Percentiles rank a stretch among this genome's conserved stretches.
Evolutionary conservation across 2,113 vertebrate species (phyloP).

Genomic region (Chunga burmeisteri): DNA sequence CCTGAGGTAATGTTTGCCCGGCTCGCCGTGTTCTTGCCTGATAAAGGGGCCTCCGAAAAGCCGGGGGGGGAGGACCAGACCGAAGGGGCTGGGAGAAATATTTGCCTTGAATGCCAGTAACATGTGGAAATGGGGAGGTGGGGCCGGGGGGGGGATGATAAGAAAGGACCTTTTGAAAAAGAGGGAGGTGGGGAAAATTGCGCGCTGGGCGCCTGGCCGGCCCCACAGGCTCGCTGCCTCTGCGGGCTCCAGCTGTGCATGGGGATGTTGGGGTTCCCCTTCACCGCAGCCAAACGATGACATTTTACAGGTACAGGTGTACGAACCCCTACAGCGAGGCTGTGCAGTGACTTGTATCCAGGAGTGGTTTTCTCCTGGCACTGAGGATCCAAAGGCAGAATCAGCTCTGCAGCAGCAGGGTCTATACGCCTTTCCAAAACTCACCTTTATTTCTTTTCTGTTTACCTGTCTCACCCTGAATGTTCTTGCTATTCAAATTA

Average conservation of each 20-base stretch:
- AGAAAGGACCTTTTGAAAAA: slow-evolving; percentile 63
- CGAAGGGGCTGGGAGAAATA: slow-evolving; percentile 61
- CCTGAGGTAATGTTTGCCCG: slow-evolving; percentile 72
- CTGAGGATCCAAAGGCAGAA: background rate
- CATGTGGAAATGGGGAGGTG: slow-evolving; percentile 32
- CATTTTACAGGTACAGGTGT: background rate
- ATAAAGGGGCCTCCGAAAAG: slow-evolving; percentile 64
- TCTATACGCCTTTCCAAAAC: background rate
- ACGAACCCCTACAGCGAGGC: background rate
- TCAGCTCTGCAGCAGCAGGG: background rate
- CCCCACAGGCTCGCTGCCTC: background rate
- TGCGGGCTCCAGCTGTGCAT: background rate
- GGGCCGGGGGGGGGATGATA: background rate
- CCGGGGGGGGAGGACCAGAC: background rate
- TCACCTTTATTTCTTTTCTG: background rate
- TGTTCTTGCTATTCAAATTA: background rate
- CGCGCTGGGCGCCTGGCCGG: rapidly evolving
- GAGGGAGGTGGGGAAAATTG: background rate
- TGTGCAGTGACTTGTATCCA: background rate
- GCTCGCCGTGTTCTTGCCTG: slow-evolving; percentile 33
- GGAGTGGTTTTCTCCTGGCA: background rate
- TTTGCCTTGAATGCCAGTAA: slow-evolving; percentile 60
- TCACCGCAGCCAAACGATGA: background rate
- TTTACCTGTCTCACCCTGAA: background rate
- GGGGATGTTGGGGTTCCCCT: background rate